Base-by-base conservation (phyloP, 2,113 vertebrate species). In the Gallinago undulata region DNA sequence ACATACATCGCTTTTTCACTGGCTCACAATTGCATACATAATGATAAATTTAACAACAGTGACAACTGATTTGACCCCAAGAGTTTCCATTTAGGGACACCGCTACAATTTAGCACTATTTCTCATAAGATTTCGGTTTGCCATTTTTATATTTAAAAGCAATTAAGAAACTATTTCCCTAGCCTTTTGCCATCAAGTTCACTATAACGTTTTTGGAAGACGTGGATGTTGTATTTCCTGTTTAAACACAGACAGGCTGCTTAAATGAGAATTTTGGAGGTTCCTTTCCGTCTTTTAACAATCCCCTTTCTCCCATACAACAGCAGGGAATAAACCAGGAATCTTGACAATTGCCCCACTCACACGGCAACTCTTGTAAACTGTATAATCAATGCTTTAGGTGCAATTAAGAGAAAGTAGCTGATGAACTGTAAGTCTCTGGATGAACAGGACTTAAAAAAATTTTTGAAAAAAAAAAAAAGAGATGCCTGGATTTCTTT, bases 21-120 rank as follows among this genome's bases (percentile, higher is more conserved):
- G 33, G 56, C 64, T 87, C 77, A 84, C 86, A 79, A 48, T 13
- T 80, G 68, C 89, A 80, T 43, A 80, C 45, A 67, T 57, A 93
- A 56, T 48, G 67, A 83, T 62, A 93, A 92, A 94, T 81, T 84
- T 89, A 96, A 90, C 84, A 91, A 87, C 83, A 70, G 51, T 47
- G 55, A 68, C 86, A 89, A 94, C 72, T 72, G 30, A 63, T 91
- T 94, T 94, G 88, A 92, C 77, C 84, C 27, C 68, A 94, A 27
- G 8, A 81, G 18, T 63, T 89, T 87, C 84, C 77, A 81, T 90
- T 92, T 55, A 78, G 69, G 80, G 53, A 81, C 47, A 70, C 30
- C 33, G 60, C 28, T 93, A 76, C n/a, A 70, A 84, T 84, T 94
- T 72, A 84, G 60, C 60, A 68, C 53, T 75, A 56, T 21, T 87